A percentile compares a stretch with the other conserved stretches of the same genome.
phyloP scores from a whole-genome alignment of 2,888 invertebrate genomes.

The Scaptodrosophila latifasciaeformis region DNA sequence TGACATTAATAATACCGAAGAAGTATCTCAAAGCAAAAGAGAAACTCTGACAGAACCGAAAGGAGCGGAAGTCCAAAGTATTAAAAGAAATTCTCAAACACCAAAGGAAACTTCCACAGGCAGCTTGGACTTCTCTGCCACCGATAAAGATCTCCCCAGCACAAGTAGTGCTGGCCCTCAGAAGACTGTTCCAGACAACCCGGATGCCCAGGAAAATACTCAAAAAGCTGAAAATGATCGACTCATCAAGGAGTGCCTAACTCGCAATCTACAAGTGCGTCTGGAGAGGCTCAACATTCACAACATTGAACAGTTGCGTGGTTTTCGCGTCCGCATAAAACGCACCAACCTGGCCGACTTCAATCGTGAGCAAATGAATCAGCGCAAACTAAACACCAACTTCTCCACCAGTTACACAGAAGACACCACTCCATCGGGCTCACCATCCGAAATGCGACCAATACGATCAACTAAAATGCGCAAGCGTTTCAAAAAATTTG shows the following conservation, averaged over 20 bases:
- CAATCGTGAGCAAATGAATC: constrained; percentile 18
- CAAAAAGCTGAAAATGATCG: constrained; percentile 11
- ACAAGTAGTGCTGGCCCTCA: too few relatives aligned
- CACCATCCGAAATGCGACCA: constrained; percentile 15
- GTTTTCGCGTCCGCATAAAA: constrained; percentile 46
- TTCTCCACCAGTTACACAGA: constrained; percentile 24
- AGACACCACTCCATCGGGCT: constrained; percentile 33
- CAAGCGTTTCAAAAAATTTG: constrained; percentile 17
- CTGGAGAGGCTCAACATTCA: constrained; percentile 24
- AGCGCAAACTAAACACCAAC: background rate
- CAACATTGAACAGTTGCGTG: constrained; percentile 41
- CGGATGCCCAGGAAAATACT: too few relatives aligned
- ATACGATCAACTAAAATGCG: too few relatives aligned
- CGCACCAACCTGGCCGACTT: constrained; percentile 42
- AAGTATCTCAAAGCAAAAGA: too few relatives aligned
- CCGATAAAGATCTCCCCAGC: too few relatives aligned
- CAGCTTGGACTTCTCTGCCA: too few relatives aligned
- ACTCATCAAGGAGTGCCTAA: constrained; percentile 42
- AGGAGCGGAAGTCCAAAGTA: too few relatives aligned
- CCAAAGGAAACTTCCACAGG: too few relatives aligned
- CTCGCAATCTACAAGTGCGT: constrained; percentile 29
- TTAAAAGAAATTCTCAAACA: too few relatives aligned
- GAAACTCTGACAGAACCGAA: constrained; percentile 16
- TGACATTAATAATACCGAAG: too few relatives aligned
- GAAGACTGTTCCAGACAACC: too few relatives aligned